Evolutionary conservation across 2,888 invertebrate species (phyloP), one percentile per base, ranked within the genome.

Genomic region (Minunthozetes semirufus): DNA sequence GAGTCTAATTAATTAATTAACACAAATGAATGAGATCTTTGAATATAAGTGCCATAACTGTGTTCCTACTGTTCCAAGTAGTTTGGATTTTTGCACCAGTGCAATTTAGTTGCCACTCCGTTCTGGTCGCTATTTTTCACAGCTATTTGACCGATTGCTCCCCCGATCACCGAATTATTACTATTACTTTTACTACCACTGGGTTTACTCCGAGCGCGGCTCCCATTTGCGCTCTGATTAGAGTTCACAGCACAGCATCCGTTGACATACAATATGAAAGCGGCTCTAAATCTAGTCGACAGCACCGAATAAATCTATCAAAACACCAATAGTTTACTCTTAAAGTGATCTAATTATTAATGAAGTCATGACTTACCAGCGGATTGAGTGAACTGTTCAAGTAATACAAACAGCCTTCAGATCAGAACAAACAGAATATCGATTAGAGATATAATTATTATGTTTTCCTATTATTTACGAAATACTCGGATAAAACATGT

Each of bases 261-360:
- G 53, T 74, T 50, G 11, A 73, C 75, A 25, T 76, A 76, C 15
- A 76, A 63, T 8, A 46, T 73, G 73, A 80, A 80, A 38, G 80
- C 80, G 27, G 80, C 80, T n/a, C 80, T 80, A 74, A 80, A 80
- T 9, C 80, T 76, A 48, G 79, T 79, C 0, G 80, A 80, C 79
- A 80, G 79, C 22, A 79, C 78, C 56, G 78, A 78, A 76, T 79
- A 79, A 50, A 78, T 75, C 56, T 59, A 17, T 27, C 17, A 29
- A 17, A 46, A 13, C n/a, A 42, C n/a, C n/a, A n/a, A n/a, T n/a
- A n/a, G n/a, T n/a, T n/a, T n/a, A n/a, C n/a, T n/a, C n/a, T n/a
- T n/a, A 25, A 38, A 74, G 11, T 27, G 42, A n/a, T 42, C 13
- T 53, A 38, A 15, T 38, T 38, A 74, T 68, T 50, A 27, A 17